Evolutionary conservation across 2,113 vertebrate species (phyloP).

Genomic region (Pseudorhombus dupliciocellatus): DNA sequence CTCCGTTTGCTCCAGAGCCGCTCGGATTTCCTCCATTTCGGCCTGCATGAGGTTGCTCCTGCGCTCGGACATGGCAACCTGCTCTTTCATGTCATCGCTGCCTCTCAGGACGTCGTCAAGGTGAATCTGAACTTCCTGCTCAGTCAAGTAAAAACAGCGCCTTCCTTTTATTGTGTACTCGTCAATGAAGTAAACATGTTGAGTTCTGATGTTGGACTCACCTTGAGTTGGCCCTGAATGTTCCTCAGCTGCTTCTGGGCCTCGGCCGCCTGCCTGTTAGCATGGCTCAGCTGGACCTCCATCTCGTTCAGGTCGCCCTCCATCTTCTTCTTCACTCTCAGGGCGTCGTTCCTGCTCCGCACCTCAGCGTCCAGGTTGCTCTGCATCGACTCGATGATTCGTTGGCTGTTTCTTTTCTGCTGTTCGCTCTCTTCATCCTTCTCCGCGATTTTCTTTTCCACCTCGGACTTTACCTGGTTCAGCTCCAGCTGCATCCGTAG

Average conservation of each 20-base stretch:
- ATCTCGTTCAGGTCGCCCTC: slow-evolving; percentile 1
- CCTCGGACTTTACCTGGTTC: slow-evolving; percentile 57
- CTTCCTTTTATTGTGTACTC: background rate
- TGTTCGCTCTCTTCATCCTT: slow-evolving; percentile 74
- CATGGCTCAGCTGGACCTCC: slow-evolving; percentile 78
- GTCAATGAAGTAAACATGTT: background rate
- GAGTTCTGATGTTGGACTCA: slow-evolving; percentile 5
- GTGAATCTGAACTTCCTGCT: slow-evolving; percentile 59
- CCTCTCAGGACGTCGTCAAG: slow-evolving; percentile 79
- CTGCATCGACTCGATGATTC: slow-evolving; percentile 80
- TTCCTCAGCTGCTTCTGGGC: slow-evolving; percentile 78
- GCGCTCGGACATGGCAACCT: slow-evolving; percentile 84
- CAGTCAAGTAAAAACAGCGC: background rate
- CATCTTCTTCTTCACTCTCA: slow-evolving; percentile 83
- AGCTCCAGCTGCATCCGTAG: slow-evolving; percentile 64
- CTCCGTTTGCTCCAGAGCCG: slow-evolving; percentile 83
- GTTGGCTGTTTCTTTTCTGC: slow-evolving; percentile 68
- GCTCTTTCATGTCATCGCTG: slow-evolving; percentile 87
- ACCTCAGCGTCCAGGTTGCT: slow-evolving; percentile 64
- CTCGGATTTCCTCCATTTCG: slow-evolving; percentile 63
- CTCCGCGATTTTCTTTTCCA: slow-evolving; percentile 61
- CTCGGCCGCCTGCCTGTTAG: slow-evolving; percentile 81
- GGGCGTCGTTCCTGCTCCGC: slow-evolving; percentile 45
- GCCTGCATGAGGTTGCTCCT: slow-evolving; percentile 79
- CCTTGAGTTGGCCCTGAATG: slow-evolving; percentile 49